Conservation (phyloP, 2,888 invertebrate genomes). For the Andrena camellia region DNA sequence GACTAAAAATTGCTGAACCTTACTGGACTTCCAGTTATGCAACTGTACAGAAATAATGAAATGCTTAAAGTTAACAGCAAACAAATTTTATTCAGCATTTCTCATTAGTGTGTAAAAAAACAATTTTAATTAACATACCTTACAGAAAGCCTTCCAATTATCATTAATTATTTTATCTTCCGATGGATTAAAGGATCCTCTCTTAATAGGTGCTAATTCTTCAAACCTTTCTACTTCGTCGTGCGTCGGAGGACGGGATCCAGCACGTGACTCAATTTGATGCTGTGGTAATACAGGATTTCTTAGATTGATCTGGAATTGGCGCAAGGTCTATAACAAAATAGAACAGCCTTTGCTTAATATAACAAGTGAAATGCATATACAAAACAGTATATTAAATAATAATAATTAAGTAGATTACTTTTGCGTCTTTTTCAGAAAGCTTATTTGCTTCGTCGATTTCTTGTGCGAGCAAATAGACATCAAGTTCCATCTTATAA, state of each 20-base stretch:
- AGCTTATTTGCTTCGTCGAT: constrained; percentile 11
- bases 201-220: constrained; percentile 57
- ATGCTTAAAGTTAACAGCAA: not conserved
- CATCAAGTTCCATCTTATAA: constrained; percentile 33
- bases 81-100: not conserved
- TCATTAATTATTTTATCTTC: constrained; percentile 72
- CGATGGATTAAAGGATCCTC: constrained; percentile 61
- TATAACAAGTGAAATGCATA: not conserved
- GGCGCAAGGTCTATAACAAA: constrained; percentile 60
- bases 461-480: constrained; percentile 18
- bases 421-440: not conserved
- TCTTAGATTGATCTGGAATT: constrained; percentile 56
- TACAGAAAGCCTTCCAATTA: constrained; percentile 77
- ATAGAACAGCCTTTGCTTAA: not conserved
- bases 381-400: not conserved
- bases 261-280: constrained; percentile 70
- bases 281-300: constrained; percentile 75
- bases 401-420: constrained; percentile 28
- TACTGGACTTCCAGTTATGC: constrained; percentile 74
- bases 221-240: constrained; percentile 64
- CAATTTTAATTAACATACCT: constrained; percentile 62
- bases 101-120: not conserved
- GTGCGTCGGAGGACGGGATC: constrained; percentile 64
- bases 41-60: constrained; percentile 60
- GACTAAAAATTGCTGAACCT: constrained; percentile 74